Base-by-base conservation (phyloP, 2,797 vertebrate genomes). In the Notolepis coatsorum region DNA sequence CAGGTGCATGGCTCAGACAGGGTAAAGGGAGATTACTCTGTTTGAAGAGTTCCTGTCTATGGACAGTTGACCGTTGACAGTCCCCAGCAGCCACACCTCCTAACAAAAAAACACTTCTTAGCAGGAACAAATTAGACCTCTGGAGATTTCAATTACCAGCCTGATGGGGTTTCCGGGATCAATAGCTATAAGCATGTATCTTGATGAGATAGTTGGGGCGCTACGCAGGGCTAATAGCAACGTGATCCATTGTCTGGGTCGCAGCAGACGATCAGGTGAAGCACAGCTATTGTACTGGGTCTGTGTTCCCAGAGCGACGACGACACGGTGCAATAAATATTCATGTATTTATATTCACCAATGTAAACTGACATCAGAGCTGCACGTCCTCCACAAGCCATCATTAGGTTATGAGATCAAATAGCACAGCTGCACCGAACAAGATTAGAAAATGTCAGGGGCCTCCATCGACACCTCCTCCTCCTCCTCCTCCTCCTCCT, bases 91-190 rank as follows among this genome's bases (percentile, higher is more conserved):
- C 15, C 25, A 51, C n/a, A 71, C 79, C 61, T 38, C 42, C 71
- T 68, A 75, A 62, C 66, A 73, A 52, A 52, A 46, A 58, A 66
- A 81, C 69, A 66, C 56, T 50, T 71, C 60, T 49, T 24, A 58
- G 61, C 61, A 65, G 72, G 65, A 87, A 81, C 71, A 79, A 86
- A 84, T 90, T 88, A 89, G 77, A 85, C 55, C 75, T 67, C 68
- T 68, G 60, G 84, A 89, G 80, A 84, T 89, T 90, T 91, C 85
- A 89, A 88, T 89, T 89, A 88, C 75, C 77, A 64, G 71, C 66
- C 70, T 79, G 57, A 85, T 84, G 71, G 75, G 64, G 61, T 75
- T 81, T 75, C 83, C 75, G 49, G 57, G 82, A 89, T 90, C 84
- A 38, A 90, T 89, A 85, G 65, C 62, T 24, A n/a, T n/a, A 55